Conservation (phyloP, 2,113 vertebrate genomes). For the Ptyas mucosa region DNA sequence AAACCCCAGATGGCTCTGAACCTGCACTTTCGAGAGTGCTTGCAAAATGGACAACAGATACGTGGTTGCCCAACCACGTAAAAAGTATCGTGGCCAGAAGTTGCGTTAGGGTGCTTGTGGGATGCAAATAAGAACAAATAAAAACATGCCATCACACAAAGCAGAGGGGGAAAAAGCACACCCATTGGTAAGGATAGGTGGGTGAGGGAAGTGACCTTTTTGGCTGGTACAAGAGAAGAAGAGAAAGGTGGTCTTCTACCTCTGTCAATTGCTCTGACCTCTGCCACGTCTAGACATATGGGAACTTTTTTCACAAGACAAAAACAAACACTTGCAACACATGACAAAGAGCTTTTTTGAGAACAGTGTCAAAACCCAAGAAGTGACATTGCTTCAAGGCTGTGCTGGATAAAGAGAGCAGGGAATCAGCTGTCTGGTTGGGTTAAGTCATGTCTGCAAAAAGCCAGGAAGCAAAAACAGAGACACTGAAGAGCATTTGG, state of each 20-base stretch:
- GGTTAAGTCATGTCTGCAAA: slow-evolving; percentile 64
- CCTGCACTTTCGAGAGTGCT: slow-evolving; percentile 40
- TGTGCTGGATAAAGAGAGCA: slow-evolving; percentile 29
- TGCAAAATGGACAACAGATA: slow-evolving; percentile 45
- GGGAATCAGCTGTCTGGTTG: slow-evolving; percentile 51
- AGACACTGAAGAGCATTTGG: background rate
- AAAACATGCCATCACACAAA: slow-evolving; percentile 45
- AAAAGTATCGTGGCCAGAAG: slow-evolving; percentile 38
- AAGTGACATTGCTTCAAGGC: slow-evolving; percentile 46
- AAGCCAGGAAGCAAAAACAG: slow-evolving; percentile 41
- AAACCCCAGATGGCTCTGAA: background rate
- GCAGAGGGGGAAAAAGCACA: background rate
- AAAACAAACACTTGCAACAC: slow-evolving; percentile 48
- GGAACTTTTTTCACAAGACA: slow-evolving; percentile 29
- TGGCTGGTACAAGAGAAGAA: slow-evolving; percentile 20
- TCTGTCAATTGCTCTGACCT: slow-evolving; percentile 25
- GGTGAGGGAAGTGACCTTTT: slow-evolving; percentile 32
- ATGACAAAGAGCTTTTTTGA: slow-evolving; percentile 37
- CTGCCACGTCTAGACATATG: slow-evolving; percentile 52
- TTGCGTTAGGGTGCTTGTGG: slow-evolving; percentile 39
- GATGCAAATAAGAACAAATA: slow-evolving; percentile 33
- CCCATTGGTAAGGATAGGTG: slow-evolving; percentile 40
- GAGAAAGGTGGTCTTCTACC: slow-evolving; percentile 26
- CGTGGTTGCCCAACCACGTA: slow-evolving; percentile 56
- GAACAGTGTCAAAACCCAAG: slow-evolving; percentile 30